Base-by-base conservation (phyloP, 2,797 vertebrate genomes). In the Glossophaga mutica region DNA sequence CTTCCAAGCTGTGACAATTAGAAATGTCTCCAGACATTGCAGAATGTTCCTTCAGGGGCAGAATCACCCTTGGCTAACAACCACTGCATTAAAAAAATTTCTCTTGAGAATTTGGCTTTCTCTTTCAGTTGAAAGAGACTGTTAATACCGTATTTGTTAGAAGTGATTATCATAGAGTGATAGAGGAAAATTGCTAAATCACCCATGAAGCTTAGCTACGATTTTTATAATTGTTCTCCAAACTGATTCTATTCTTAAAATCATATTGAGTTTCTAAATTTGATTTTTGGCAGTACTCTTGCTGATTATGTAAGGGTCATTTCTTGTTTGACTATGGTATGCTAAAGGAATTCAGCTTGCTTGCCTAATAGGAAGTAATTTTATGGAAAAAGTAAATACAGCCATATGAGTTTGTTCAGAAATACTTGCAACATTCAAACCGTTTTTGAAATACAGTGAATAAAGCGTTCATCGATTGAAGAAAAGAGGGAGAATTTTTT, bases 301-400 rank as follows among this genome's bases (percentile, higher is more conserved):
- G 19, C 11, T 85, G 59, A 48, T 96, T 97, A 44, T 74, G 19
- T 85, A 94, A 96, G 84, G 19, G 21, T 91, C 55, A 34, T 83
- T 90, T 65, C 39, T 70, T 93, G 19, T 90, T 90, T 88, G 79
- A 32, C 67, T 86, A 8, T 95, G 55, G 70, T 94, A 3, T 87
- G 46, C 91, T 84, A 26, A 96, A 96, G 79, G 44, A 93, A 96
- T 97, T 85, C 87, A 79, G 29, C 84, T 89, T 67, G 44, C 68
- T 94, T 97, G 87, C 84, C n/a, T 94, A 93, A 95, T 52, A 85
- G 87, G 96, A 97, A 96, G 77, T 94, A 83, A 62, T 88, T 83
- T 94, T 71, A 48, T 88, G 10, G 81, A 85, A 92, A 96, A 97
- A 67, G 55, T 95, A 96, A 95, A 97, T 57, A 95, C 0, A 76